These are phyloP conservation scores for Idris sp. DNA, from an alignment of 1,140 invertebrate species.

Conservation along the genomic window DNA sequence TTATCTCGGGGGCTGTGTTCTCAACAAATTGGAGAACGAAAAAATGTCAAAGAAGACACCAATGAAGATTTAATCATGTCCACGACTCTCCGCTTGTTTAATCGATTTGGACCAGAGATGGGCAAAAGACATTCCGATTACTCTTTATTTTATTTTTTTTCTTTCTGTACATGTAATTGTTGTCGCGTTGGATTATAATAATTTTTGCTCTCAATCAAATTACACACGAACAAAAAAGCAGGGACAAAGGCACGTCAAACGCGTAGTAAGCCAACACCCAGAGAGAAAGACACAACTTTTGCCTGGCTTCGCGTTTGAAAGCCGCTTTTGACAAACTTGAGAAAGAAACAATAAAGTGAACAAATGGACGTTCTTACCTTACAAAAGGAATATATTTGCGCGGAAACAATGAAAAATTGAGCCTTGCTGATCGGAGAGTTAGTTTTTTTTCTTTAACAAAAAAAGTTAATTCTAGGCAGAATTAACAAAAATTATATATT, in stretches of 20 bases:
- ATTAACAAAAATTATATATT: too few species aligned
- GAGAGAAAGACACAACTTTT: too few species aligned
- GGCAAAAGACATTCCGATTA: slow-evolving; percentile 4
- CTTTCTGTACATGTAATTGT: too few species aligned
- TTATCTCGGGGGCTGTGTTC: slow-evolving; percentile 41
- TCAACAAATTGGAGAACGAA: slow-evolving; percentile 44
- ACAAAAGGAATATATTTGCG: slow-evolving; percentile 9
- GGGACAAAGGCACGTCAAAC: background rate
- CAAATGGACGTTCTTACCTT: slow-evolving; percentile 15
- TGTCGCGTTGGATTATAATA: slow-evolving; percentile 19
- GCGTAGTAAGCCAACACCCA: background rate
- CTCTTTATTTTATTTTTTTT: too few species aligned
- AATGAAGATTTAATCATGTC: slow-evolving; percentile 46
- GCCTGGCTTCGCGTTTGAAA: slow-evolving; percentile 3
- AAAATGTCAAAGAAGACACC: slow-evolving; percentile 46
- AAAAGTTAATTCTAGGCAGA: too few species aligned
- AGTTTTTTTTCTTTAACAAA: too few species aligned
- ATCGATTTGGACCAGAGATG: slow-evolving; percentile 50
- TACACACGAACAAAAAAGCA: slow-evolving; percentile 1
- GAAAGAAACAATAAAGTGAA: slow-evolving; percentile 8
- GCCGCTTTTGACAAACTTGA: background rate
- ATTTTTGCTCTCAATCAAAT: slow-evolving; percentile 16
- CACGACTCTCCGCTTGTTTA: slow-evolving; percentile 33
- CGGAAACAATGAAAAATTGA: slow-evolving; percentile 9
- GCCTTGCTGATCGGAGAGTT: too few species aligned